Evolutionary conservation across 37 sponge, comb jelly and placozoan genomes (phyloP), one percentile per base, ranked within the genome.

Genomic region (Chondrosia reniformis): DNA sequence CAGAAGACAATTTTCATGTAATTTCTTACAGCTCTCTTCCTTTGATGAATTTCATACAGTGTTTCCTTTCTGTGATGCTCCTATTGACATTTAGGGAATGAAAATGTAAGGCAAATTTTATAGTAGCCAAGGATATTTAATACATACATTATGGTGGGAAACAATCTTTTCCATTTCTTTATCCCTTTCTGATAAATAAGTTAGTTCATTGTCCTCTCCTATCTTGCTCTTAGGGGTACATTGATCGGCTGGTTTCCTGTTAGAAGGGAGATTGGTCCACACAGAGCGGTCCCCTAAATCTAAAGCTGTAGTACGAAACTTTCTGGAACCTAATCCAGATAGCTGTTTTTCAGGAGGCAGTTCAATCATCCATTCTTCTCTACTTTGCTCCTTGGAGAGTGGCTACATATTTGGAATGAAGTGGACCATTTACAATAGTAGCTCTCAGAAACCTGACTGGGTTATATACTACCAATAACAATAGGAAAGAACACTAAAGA

Each of bases 291-390:
- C 93, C 45, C 89, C 93, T 15, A 52, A 33, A 19, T 87, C 85
- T 56, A 38, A 21, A 28, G 64, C 57, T 0, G 30, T 62, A 9
- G 79, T 84, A 21, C 85, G 78, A 56, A 91, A 91, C 79, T 91
- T 91, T 30, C 92, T 61, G n/a, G 92, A 44, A 2, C 91, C 91
- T 34, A 91, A 21, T 78, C 92, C 92, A 58, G 77, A 41, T 62
- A 84, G 42, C 43, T 75, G 82, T 41, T 77, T 59, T 36, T 85
- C 80, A 34, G 86, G 73, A 21, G 93, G 93, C 33, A 92, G 79
- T 66, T 87, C 93, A 2, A 62, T 65, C 93, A 92, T 92, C 93
- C 93, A 92, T 43, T 57, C 80, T 56, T 92, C 93, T 44, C 93
- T 85, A 45, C n/a, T n/a, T n/a, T n/a, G n/a, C n/a, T n/a, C n/a